Base-by-base conservation (phyloP, 2,888 invertebrate genomes). In the Schizotus pectinicornis region DNA sequence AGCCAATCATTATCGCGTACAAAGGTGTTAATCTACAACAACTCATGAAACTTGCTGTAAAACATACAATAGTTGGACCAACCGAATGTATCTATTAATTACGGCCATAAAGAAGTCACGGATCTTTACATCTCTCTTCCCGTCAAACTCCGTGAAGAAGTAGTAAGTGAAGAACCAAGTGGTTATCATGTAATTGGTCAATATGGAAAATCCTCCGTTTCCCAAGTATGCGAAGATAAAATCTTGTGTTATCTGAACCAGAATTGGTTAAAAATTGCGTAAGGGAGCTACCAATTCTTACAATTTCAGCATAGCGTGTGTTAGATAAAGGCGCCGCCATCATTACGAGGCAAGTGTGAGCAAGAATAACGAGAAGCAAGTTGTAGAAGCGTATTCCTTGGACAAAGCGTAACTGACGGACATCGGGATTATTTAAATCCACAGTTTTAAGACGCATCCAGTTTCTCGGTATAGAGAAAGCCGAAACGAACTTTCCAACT, bases 51-150 rank as follows among this genome's bases (percentile, higher is more conserved):
- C 3, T 22, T 22, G 2, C n/a, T n/a, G n/a, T 32, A 9, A 9
- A 38, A n/a, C 22, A 22, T 22, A 22, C 39, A 34, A 13, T 59
- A 22, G 11, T 39, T 41, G 14, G 13, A 9, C 50, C 46, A 63
- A 74, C 74, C 74, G 68, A 13, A 76, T 53, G 45, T 74, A 75
- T 63, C 76, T 67, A 42, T 72, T 70, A 8, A 74, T 9, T 6
- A 76, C 67, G 1, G 71, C 68, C 37, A 65, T 41, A 9, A 70
- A 31, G 2, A 76, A 34, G 46, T 68, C 63, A 14, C 56, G 64
- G 5, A 69, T 34, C 9, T 53, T 62, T 22, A 74, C 52, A 2
- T 48, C 49, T 46, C 67, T 67, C 12, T 59, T 55, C 35, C 59
- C 59, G 38, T 70, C 67, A 12, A 68, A 59, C 41, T 62, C 64